Evolutionary conservation across 2,888 invertebrate species (phyloP), one percentile per base, ranked within the genome.

Genomic region (Andrena flavipes): DNA sequence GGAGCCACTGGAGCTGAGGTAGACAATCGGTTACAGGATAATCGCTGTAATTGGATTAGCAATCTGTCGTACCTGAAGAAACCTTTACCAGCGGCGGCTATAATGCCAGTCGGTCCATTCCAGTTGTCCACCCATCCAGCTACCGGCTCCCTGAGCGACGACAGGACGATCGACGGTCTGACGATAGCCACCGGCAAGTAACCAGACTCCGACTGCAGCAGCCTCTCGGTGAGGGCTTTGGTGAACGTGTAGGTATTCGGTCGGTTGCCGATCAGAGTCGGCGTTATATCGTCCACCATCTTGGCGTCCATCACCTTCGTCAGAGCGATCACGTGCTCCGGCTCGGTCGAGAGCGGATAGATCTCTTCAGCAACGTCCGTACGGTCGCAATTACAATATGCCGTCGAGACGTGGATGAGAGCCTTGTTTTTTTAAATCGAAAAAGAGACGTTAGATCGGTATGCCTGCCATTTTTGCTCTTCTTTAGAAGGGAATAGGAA

Each of bases 211-310:
- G 95, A 94, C 30, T 95, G 93, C 33, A 97, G 94, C 89, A 96
- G 92, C 89, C 95, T 95, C 91, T 97, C 97, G 6, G 96, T 96
- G 88, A 97, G 93, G 56, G 96, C 96, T 94, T 97, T 97, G 54
- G 97, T 97, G 91, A 96, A 96, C 2, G 96, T 96, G 94, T 97
- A 97, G 0, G 96, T 96, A 93, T 97, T 97, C 35, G 97, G 97
- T 84, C 96, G 95, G 73, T 93, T 93, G 42, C 94, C 94, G 65
- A 95, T 94, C 64, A 95, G 87, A 85, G 91, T 92, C 23, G 94
- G 93, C 51, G 94, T 94, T 80, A 95, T 90, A 20, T 94, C 93
- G 51, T 95, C 94, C 26, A 95, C 90, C 69, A 94, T 91, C 23
- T 94, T 93, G 84, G 94, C 94, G 42, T 94, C 94, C 92, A 95